phyloP scores from a whole-genome alignment of 2,113 vertebrate species.

The Danionella cerebrum region DNA sequence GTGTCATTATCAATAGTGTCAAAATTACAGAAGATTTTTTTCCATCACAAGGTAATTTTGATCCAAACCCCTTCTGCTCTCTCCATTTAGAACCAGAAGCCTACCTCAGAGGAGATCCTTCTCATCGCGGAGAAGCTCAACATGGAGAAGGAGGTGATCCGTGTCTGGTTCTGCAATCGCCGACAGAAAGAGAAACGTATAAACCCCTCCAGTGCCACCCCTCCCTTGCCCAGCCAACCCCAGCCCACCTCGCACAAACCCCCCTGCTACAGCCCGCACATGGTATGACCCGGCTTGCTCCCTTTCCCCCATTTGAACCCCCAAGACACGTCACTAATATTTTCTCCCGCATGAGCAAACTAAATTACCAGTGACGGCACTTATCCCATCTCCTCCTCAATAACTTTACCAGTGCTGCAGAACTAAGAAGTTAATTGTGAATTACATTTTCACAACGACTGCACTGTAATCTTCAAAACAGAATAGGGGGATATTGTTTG shows the following conservation, averaged over 20 bases:
- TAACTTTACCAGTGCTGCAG: conserved; percentile 7
- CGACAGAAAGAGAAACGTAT: conserved; percentile 89
- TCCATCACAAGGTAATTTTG: neutral
- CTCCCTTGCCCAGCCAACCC: conserved; percentile 74
- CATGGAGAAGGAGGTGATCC: conserved; percentile 92
- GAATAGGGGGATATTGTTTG: neutral
- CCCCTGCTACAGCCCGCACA: conserved; percentile 75
- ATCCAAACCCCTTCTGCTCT: neutral
- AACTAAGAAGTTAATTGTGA: conserved; percentile 9
- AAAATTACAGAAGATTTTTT: no score
- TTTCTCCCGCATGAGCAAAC: conserved; percentile 28
- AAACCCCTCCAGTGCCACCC: conserved; percentile 78
- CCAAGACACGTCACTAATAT: neutral
- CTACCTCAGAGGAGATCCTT: conserved; percentile 89
- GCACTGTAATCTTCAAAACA: neutral
- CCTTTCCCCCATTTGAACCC: neutral
- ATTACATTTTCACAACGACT: neutral
- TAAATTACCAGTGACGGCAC: neutral
- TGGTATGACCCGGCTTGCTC: conserved; percentile 50
- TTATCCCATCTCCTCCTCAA: neutral
- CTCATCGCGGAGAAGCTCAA: conserved; percentile 83
- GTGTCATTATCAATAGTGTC: no score
- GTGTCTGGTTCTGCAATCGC: conserved; percentile 91
- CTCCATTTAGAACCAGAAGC: conserved; percentile 82
- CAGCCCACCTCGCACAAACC: conserved; percentile 66